Base-by-base conservation (phyloP, 2,113 vertebrate species). In the Rhea pennata region DNA sequence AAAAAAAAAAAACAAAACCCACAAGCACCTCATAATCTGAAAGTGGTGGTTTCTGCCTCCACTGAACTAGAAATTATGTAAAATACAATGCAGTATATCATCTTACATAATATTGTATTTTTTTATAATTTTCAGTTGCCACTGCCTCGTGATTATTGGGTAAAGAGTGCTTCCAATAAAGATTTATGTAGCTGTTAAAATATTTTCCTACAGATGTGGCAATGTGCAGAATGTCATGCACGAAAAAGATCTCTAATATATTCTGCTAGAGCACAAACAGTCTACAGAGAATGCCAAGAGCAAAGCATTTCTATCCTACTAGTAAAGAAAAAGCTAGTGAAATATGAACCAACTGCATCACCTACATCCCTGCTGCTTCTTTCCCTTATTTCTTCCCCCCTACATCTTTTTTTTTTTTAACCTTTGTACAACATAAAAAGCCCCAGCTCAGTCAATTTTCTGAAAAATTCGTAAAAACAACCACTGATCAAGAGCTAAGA, bases 391-490 rank as follows among this genome's bases (percentile, higher is more conserved):
- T 88, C 53, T 26, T 48, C 24, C 44, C 22, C 20, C 77, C 36
- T 17, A 59, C 27, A 84, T 44, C 33, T 95, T 95, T 94, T 74
- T 95, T 94, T 74, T 87, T 93, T 71, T 87, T 82, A 95, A 88
- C 36, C 90, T 90, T 88, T 73, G 90, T 76, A 94, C 56, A 93
- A 90, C 56, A 92, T 10, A 92, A 93, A 91, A 98, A 90, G 56
- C 16, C 22, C 81, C 53, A 87, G 81, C 65, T 96, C 89, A 92
- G 79, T 78, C 95, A 94, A 91, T 94, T 89, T 96, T 76, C 77
- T 92, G 79, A 50, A 94, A 97, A 97, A 90, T 44, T 94, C 83
- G 39, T 94, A 88, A 94, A 97, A 97, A 76, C 76, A 93, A 53
- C 20, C 46, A 59, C 91, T 91, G 70, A 75, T 59, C 82, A 89